Percentiles rank a stretch among this genome's conserved stretches.
phyloP scores from a whole-genome alignment of 2,797 vertebrate species.

The Lagorchestes hirsutus region DNA sequence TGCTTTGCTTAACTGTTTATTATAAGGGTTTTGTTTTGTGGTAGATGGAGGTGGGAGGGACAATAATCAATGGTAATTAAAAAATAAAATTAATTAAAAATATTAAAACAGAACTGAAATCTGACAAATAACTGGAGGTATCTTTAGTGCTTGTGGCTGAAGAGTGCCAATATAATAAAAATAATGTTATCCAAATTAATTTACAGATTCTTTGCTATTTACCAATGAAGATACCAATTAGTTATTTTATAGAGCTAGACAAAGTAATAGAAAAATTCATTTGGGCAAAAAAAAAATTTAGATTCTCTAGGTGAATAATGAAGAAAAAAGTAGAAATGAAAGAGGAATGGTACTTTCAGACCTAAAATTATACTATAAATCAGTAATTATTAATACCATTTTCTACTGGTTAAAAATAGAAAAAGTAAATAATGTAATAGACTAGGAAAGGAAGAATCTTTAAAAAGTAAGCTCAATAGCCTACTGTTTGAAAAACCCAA shows the following conservation, averaged over 20 bases:
- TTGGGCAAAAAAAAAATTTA: not conserved
- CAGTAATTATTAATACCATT: not conserved
- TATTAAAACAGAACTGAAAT: not conserved
- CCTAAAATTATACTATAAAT: not conserved
- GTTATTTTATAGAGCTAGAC: not conserved
- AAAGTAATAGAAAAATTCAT: not conserved
- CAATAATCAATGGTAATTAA: not conserved
- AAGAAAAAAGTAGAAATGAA: not conserved
- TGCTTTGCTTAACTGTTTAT: not conserved
- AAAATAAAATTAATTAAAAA: not conserved
- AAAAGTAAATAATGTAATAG: not conserved
- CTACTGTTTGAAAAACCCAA: not conserved
- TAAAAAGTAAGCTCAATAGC: not conserved
- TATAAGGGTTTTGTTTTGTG: not conserved
- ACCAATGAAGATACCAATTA: not conserved
- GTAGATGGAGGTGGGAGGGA: not conserved
- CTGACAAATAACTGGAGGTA: not conserved
- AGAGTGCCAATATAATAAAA: not conserved
- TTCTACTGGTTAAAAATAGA: not conserved
- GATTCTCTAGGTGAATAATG: not conserved
- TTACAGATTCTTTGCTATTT: not conserved
- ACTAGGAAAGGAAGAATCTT: not conserved
- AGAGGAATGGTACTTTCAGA: not conserved
- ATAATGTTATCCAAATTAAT: not conserved
- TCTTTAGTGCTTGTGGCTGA: not conserved